Percentiles rank a stretch among this genome's conserved stretches.
These are phyloP conservation scores for Trichomalopsis sarcophagae DNA, from an alignment of 1,140 invertebrate genomes.

Conservation along the genomic window DNA sequence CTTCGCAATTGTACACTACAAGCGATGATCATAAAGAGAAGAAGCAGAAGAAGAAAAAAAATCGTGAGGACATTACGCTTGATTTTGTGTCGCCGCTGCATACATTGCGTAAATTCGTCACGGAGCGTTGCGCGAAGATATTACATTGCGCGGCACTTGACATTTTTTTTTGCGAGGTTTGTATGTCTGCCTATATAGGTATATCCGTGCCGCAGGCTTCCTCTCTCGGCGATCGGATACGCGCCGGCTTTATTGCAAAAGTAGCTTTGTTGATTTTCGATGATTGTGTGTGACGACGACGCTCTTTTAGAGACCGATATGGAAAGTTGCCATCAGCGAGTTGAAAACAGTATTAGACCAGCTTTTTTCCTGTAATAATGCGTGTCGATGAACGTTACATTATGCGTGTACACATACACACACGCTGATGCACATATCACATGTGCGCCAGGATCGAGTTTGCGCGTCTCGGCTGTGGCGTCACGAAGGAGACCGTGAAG, in stretches of 20 bases:
- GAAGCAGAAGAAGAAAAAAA: neutral
- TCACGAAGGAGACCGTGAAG: neutral
- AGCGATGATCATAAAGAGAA: neutral
- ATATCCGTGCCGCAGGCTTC: too few relatives aligned
- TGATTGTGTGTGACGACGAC: too few relatives aligned
- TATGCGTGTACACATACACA: neutral
- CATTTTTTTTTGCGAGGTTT: too few relatives aligned
- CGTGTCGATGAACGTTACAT: too few relatives aligned
- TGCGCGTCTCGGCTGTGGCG: too few relatives aligned
- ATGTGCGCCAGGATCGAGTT: neutral
- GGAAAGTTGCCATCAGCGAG: neutral
- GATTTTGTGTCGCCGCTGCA: neutral
- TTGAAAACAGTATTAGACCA: neutral
- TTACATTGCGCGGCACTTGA: neutral
- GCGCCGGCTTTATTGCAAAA: neutral
- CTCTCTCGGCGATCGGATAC: too few relatives aligned
- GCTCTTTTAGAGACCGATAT: neutral
- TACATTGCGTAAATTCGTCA: neutral
- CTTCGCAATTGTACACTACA: too few relatives aligned
- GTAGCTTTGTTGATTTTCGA: too few relatives aligned
- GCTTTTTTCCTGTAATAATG: too few relatives aligned
- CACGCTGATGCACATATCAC: neutral
- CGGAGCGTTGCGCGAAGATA: neutral
- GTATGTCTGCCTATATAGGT: neutral
- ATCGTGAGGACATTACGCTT: neutral